phyloP scores from a whole-genome alignment of 2,888 invertebrate genomes.

The Scrobipalpa costella region DNA sequence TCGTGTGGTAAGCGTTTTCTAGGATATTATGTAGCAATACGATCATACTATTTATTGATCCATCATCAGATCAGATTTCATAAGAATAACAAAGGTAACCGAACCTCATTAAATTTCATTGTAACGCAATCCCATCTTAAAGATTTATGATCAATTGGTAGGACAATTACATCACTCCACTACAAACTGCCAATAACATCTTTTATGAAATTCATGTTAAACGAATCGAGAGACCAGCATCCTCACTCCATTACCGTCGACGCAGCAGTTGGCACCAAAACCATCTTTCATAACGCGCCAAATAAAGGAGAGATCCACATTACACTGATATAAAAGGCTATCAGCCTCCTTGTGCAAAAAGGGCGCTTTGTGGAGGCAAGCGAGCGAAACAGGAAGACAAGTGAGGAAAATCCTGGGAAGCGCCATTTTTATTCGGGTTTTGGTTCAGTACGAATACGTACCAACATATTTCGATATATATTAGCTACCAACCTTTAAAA shows the following conservation, averaged over 20 bases:
- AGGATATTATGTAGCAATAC: too few relatives aligned
- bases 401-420: slow-evolving; percentile 46
- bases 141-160: too few relatives aligned
- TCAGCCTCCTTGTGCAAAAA: slow-evolving; percentile 53
- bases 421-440: background rate
- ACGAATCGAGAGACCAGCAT: slow-evolving; percentile 17
- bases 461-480: too few relatives aligned
- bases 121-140: too few relatives aligned
- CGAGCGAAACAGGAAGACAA: slow-evolving; percentile 31
- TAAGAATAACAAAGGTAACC: too few relatives aligned
- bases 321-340: slow-evolving; percentile 61
- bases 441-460: background rate
- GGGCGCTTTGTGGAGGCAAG: slow-evolving; percentile 29
- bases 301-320: slow-evolving; percentile 56
- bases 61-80: too few relatives aligned
- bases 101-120: too few relatives aligned
- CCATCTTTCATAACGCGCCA: slow-evolving; percentile 36
- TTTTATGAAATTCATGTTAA: background rate
- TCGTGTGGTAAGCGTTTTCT: too few relatives aligned
- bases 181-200: background rate
- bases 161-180: background rate
- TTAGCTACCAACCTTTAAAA: too few relatives aligned
- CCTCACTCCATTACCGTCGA: background rate
- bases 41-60: too few relatives aligned
- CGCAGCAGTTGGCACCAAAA: slow-evolving; percentile 9